Percentiles rank a stretch among this genome's conserved stretches.
phyloP scores from a whole-genome alignment of 2,888 invertebrate genomes.

The Capitulum mitella region DNA sequence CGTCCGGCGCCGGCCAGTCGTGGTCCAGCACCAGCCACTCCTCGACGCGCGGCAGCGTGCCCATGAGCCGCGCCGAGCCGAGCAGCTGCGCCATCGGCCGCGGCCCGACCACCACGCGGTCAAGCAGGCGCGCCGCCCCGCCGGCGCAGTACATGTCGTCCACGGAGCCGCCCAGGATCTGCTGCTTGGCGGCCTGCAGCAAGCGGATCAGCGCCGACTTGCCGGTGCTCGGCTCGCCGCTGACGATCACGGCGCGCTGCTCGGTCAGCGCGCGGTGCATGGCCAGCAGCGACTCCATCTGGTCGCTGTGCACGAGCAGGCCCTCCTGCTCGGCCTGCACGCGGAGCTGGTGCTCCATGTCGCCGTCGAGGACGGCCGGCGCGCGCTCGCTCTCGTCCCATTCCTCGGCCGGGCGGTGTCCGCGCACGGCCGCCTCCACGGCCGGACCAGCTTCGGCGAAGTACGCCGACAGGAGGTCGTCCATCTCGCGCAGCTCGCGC shows the following conservation, averaged over 20 bases:
- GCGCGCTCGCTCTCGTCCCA: neutral
- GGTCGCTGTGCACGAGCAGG: neutral
- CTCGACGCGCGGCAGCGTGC: neutral
- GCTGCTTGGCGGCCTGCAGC: neutral
- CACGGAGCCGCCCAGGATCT: neutral
- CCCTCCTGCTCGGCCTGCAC: slow-evolving; percentile 3
- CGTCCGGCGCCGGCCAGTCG: neutral
- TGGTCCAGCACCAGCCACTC: slow-evolving; percentile 12
- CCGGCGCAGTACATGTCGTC: neutral
- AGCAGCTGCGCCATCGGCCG: neutral
- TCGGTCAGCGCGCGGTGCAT: neutral
- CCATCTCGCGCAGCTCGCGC: neutral
- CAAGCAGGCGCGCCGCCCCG: neutral
- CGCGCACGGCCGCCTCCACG: neutral
- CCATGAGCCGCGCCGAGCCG: neutral
- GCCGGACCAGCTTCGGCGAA: neutral
- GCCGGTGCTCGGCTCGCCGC: neutral
- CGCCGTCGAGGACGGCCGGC: neutral
- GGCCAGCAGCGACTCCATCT: neutral
- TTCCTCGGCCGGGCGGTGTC: neutral
- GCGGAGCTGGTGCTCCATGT: slow-evolving; percentile 9
- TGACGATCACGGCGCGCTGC: neutral
- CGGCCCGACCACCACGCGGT: neutral
- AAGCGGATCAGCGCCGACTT: neutral
- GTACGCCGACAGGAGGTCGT: neutral